A percentile compares a stretch with the other conserved stretches of the same genome.
Conservation (phyloP, 2,113 vertebrate species). For the Ellobius talpinus region DNA sequence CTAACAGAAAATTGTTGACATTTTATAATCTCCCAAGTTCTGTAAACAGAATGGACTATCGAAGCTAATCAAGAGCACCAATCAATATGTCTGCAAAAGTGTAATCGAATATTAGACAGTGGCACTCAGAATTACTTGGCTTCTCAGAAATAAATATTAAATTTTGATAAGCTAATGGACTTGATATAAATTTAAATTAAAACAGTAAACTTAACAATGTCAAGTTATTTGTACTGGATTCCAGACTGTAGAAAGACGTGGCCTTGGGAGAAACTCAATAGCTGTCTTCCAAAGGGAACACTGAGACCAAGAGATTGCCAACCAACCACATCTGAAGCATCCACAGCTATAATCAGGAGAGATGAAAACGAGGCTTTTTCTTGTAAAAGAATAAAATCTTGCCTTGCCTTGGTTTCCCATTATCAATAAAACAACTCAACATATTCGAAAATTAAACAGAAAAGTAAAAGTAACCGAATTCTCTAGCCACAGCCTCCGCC, state of each 20-base stretch:
- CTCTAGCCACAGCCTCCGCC: background rate
- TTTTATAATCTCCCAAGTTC: background rate
- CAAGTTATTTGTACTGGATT: background rate
- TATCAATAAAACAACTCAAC: slow-evolving; percentile 23
- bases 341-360: background rate
- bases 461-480: slow-evolving; percentile 13
- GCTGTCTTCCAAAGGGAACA: background rate
- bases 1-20: background rate
- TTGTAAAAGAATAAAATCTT: background rate
- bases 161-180: background rate
- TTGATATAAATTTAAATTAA: slow-evolving; percentile 63
- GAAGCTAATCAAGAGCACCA: background rate
- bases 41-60: background rate
- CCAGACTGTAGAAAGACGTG: background rate
- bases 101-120: background rate
- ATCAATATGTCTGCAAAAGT: background rate
- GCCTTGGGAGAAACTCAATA: background rate
- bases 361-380: background rate
- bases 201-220: slow-evolving; percentile 39
- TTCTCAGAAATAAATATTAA: slow-evolving; percentile 25
- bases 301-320: background rate
- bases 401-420: background rate
- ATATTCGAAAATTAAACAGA: background rate
- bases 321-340: background rate
- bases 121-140: background rate